Evolutionary conservation across 2,888 invertebrate species (phyloP), one percentile per base, ranked within the genome.

Genomic region (Orchesella flavescens): DNA sequence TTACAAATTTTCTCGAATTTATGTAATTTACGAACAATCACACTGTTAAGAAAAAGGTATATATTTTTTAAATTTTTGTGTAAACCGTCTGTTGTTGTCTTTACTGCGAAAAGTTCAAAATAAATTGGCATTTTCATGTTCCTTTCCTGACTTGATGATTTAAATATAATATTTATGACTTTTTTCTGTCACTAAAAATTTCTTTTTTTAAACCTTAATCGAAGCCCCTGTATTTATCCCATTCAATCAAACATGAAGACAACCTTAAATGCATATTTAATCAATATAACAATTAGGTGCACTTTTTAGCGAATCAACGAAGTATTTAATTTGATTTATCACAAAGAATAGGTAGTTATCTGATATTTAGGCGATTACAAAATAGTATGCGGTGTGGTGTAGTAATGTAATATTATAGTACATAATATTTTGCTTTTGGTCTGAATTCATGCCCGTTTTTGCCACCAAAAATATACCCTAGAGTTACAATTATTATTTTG

Each of bases 321-420:
- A 72, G 55, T 43, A 65, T 34, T 13, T 55, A 72, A 57, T 72
- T 57, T 72, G 72, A 34, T 34, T 34, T 79, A 79, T 79, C 79
- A 79, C 79, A 79, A 79, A 65, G 72, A 57, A 79, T 79, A 66
- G 79, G 72, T 79, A 79, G 79, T 73, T 78, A 17, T 55, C 55
- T 19, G 57, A 72, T 55, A 43, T 71, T 34, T 21, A 72, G 72
- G 57, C 79, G 23, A 34, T 66, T 72, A 65, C 72, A 66, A 79
- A 79, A 66, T 72, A 63, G 49, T 68, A 72, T 17, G 65, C 72
- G 17, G 24, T 34, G 34, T 34, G 3, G 34, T 34, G 34, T 34
- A 34, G 34, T 63, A 61, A 61, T 71, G 5, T 53, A 34, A n/a
- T n/a, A n/a, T n/a, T 34, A 7, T 34, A 34, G 34, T 34, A 34